phyloP scores from a whole-genome alignment of 2,888 invertebrate species.

The Epinotia nisella region DNA sequence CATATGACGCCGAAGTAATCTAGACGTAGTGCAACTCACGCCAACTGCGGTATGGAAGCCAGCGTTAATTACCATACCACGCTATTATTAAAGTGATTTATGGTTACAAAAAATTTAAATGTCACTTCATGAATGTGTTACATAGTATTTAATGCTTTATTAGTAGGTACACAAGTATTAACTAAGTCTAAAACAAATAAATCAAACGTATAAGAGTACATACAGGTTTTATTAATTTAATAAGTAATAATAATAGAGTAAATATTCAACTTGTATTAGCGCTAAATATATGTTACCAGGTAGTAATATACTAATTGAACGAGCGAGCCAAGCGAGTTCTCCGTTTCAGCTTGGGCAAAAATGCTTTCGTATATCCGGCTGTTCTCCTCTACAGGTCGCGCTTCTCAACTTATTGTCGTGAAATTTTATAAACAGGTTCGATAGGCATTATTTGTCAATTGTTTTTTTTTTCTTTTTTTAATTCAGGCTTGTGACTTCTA shows the following conservation, averaged over 20 bases:
- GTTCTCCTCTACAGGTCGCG: no score
- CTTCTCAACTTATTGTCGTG: no score
- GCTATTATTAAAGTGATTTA: constrained; percentile 51
- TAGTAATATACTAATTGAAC: no score
- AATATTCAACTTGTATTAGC: not conserved
- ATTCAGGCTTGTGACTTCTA: no score
- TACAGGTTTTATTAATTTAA: not conserved
- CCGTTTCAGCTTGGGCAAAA: no score
- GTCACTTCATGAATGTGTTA: not conserved
- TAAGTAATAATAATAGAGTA: constrained; percentile 1
- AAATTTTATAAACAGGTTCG: no score
- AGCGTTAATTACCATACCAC: constrained; percentile 56
- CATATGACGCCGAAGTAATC: constrained; percentile 49
- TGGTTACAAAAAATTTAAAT: constrained; percentile 45
- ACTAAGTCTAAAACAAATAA: not conserved
- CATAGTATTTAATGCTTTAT: not conserved
- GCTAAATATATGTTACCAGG: no score
- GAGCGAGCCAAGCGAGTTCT: no score
- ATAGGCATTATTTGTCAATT: no score
- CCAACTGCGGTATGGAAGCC: constrained; percentile 57
- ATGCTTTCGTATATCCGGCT: no score
- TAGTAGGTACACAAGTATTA: not conserved
- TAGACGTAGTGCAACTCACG: constrained; percentile 49
- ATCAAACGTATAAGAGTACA: not conserved
- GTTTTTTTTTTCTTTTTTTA: no score